A percentile compares a stretch with the other conserved stretches of the same genome.
These are phyloP conservation scores for Scolopax mira DNA, from an alignment of 2,113 vertebrate species.

Conservation along the genomic window DNA sequence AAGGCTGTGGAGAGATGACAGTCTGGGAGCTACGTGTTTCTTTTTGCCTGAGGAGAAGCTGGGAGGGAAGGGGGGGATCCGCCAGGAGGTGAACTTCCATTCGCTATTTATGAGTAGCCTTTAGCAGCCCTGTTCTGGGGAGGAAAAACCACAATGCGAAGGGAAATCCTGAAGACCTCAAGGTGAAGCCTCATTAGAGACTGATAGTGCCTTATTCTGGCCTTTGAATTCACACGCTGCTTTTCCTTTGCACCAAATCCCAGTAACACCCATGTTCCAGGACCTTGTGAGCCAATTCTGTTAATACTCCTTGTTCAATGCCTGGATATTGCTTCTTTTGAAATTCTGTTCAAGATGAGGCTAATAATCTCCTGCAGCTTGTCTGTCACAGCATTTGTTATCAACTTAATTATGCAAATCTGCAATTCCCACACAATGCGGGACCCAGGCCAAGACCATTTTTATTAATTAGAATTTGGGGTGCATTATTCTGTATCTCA, in stretches of 20 bases:
- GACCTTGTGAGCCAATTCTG: background rate
- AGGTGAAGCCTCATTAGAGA: background rate
- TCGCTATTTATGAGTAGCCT: background rate
- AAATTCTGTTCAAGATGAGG: background rate
- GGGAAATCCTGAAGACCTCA: background rate
- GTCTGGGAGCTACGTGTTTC: background rate
- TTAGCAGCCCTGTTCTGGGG: background rate
- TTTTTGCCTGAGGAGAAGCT: background rate
- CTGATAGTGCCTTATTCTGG: background rate
- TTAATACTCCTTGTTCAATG: background rate
- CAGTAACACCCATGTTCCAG: background rate
- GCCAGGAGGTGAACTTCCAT: background rate
- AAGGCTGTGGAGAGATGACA: background rate
- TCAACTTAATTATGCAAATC: background rate
- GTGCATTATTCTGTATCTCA: background rate
- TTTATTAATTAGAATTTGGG: background rate
- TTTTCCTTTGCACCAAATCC: background rate
- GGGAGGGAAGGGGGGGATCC: background rate
- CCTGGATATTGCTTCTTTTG: background rate
- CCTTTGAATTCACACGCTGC: accelerated
- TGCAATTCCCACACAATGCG: background rate
- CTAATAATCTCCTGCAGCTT: background rate
- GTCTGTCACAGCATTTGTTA: background rate
- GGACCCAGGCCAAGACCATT: background rate
- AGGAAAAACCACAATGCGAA: background rate